phyloP scores from a whole-genome alignment of 2,113 vertebrate genomes.

The Bujurquina vittata region DNA sequence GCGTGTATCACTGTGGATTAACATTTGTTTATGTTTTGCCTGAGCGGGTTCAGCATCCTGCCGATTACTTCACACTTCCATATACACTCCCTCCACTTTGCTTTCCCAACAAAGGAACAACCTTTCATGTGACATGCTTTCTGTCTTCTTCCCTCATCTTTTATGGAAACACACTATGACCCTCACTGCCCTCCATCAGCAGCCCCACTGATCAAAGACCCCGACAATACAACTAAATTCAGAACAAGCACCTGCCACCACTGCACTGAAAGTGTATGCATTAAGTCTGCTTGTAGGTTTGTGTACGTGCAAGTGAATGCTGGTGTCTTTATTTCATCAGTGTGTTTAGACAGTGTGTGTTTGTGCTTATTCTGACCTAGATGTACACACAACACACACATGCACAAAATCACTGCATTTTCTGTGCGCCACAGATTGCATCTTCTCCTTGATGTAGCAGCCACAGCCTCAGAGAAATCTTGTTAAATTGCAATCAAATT shows the following conservation, averaged over 20 bases:
- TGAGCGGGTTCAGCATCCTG: conserved; percentile 25
- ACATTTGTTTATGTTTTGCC: conserved; percentile 21
- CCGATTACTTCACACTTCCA: conserved; percentile 67
- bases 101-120: conserved; percentile 60
- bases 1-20: conserved; percentile 2
- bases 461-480: background rate
- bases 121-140: conserved; percentile 63
- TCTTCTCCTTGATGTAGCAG: conserved; percentile 24
- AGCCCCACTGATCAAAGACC: conserved; percentile 74
- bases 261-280: conserved; percentile 44
- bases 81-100: conserved; percentile 25
- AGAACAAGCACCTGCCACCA: conserved; percentile 72
- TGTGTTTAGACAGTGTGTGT: background rate
- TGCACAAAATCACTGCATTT: background rate
- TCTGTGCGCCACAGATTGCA: conserved; percentile 10
- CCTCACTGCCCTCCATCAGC: conserved; percentile 54
- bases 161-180: conserved; percentile 60
- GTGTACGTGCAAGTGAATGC: background rate
- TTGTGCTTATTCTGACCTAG: conserved; percentile 8
- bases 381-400: background rate
- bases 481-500: background rate
- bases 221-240: conserved; percentile 61
- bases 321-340: conserved; percentile 8
- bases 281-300: conserved; percentile 40
- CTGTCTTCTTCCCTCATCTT: conserved; percentile 60